A percentile compares a stretch with the other conserved stretches of the same genome.
Evolutionary conservation across 2,888 invertebrate species (phyloP).

Genomic region (Cartodere bifasciata): DNA sequence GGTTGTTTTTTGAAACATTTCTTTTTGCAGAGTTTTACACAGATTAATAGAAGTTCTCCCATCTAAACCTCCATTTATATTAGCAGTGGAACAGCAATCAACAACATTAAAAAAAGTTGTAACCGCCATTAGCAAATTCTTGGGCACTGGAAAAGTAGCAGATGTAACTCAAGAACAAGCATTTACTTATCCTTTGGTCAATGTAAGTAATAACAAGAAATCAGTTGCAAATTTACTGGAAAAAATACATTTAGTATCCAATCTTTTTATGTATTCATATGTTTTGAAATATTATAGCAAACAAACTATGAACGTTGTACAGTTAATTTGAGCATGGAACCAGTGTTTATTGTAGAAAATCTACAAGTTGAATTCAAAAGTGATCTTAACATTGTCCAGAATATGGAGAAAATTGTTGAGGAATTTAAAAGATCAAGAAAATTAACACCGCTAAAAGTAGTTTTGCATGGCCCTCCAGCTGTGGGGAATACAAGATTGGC

Average conservation of each 20-base stretch:
- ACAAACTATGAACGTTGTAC: slow-evolving; percentile 42
- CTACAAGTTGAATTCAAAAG: slow-evolving; percentile 42
- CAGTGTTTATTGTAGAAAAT: slow-evolving; percentile 40
- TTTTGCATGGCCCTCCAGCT: slow-evolving; percentile 53
- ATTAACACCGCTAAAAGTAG: slow-evolving; percentile 43
- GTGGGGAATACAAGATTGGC: slow-evolving; percentile 51
- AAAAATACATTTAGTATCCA: no score
- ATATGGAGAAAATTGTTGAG: slow-evolving; percentile 33
- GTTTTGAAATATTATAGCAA: no score
- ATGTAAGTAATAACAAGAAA: slow-evolving; percentile 27
- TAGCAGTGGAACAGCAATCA: slow-evolving; percentile 50
- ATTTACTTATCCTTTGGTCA: slow-evolving; percentile 41
- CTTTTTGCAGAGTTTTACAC: slow-evolving; percentile 22
- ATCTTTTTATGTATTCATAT: no score
- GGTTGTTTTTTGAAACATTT: slow-evolving; percentile 23
- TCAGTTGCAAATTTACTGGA: no score
- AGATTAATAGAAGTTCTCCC: slow-evolving; percentile 39
- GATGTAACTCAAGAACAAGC: slow-evolving; percentile 43
- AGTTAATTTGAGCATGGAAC: slow-evolving; percentile 45
- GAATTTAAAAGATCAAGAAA: slow-evolving; percentile 34
- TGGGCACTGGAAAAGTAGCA: slow-evolving; percentile 44
- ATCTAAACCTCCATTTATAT: slow-evolving; percentile 42
- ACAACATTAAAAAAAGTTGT: slow-evolving; percentile 42
- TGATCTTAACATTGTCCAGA: slow-evolving; percentile 39
- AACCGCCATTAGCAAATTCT: slow-evolving; percentile 41